Evolutionary conservation across 2,888 invertebrate species (phyloP), one percentile per base, ranked within the genome.

Genomic region (Allophyes oxyacanthae): DNA sequence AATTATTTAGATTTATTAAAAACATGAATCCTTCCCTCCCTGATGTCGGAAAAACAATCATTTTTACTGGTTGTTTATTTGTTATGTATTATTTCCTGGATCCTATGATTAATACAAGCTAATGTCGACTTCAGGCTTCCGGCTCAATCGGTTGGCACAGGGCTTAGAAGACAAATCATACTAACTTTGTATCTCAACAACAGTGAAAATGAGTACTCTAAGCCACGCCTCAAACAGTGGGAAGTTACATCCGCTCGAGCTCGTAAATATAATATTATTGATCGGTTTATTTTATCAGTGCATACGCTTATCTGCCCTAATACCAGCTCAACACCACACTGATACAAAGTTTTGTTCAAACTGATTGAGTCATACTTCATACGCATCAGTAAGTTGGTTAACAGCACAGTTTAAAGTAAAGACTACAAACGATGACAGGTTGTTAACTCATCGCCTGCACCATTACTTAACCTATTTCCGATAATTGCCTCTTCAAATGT

Each of bases 401-500:
- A n/a, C n/a, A n/a, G n/a, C n/a, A n/a, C n/a, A n/a, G n/a, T n/a
- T n/a, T n/a, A n/a, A n/a, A n/a, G 33, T 11, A 34, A 51, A 63
- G 40, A 40, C 28, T 54, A 20, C 25, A 42, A 50, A 64, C 20
- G 54, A 48, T 45, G 41, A 43, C 54, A 53, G 58, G 58, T 55
- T 54, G 49, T 46, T 43, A 67, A 70, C 49, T 50, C 53, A 51
- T 50, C 59, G 33, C 15, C 32, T 50, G 32, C n/a, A 33, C 20
- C 52, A 69, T 69, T 43, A 45, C 53, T 64, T 50, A 53, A 64
- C 65, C 66, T 53, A 59, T 64, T 62, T 64, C 15, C 45, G 36
- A 46, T 59, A 28, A 53, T 25, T 59, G 42, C 42, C 33, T 50
- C 49, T 42, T 64, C 15, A 64, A 43, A 46, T 25, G 42, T 64